phyloP scores from a whole-genome alignment of 2,888 invertebrate species.

The Melolontha melolontha region DNA sequence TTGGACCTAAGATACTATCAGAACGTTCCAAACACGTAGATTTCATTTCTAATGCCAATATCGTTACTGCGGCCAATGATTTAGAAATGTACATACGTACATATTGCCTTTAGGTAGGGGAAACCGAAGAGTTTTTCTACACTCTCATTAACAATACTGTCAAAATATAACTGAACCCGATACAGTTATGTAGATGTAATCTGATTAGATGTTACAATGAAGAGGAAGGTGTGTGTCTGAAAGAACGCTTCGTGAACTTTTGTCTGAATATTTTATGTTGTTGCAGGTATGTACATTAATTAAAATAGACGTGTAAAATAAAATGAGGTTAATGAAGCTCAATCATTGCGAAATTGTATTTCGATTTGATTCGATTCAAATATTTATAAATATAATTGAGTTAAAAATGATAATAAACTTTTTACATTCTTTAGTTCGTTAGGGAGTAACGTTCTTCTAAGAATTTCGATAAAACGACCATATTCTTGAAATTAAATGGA shows the following conservation, averaged over 20 bases:
- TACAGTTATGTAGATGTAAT: conserved; percentile 32
- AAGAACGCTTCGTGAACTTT: conserved; percentile 5
- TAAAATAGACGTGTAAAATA: no score
- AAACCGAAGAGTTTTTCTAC: conserved; percentile 16
- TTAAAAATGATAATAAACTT: no score
- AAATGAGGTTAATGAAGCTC: no score
- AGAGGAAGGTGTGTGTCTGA: conserved; percentile 4
- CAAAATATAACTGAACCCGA: conserved; percentile 23
- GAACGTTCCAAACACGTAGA: conserved; percentile 11
- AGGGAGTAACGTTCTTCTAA: no score
- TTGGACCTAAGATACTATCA: conserved; percentile 27
- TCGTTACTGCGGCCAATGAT: not conserved
- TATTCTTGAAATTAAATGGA: no score
- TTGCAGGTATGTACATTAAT: not conserved
- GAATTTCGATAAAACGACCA: no score
- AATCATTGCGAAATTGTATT: no score
- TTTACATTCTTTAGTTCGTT: no score
- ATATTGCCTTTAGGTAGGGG: conserved; percentile 1
- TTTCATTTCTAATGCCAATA: conserved; percentile 14
- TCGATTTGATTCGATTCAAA: no score
- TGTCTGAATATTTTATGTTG: not conserved
- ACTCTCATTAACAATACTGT: conserved; percentile 28
- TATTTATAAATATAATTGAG: no score
- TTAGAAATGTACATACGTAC: conserved; percentile 4
- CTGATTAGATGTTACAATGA: conserved; percentile 8